Evolutionary conservation across 2,888 invertebrate species (phyloP).

Genomic region (Machimus rusticus): DNA sequence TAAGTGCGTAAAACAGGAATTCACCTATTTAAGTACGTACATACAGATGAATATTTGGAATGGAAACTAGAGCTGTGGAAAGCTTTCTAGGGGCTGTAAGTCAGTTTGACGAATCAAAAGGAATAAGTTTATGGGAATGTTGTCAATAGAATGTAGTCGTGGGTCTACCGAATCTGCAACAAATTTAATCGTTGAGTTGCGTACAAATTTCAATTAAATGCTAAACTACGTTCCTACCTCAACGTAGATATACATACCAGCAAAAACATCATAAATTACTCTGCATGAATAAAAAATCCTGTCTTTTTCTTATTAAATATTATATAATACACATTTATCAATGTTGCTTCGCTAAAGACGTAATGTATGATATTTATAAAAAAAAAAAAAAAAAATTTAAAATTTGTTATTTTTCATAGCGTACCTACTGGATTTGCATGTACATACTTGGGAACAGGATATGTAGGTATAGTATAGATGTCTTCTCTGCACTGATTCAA

Average conservation of each 20-base stretch:
- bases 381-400: too few species aligned
- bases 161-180: not conserved
- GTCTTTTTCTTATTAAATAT: not conserved
- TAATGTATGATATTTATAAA: too few species aligned
- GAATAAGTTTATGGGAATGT: not conserved
- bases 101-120: not conserved
- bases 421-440: not conserved
- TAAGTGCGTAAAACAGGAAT: too few species aligned
- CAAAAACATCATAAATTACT: not conserved
- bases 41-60: not conserved
- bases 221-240: not conserved
- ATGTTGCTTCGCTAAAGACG: not conserved
- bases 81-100: not conserved
- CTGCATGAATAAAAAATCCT: not conserved
- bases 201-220: not conserved
- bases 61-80: not conserved
- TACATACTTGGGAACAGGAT: not conserved
- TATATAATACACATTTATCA: not conserved
- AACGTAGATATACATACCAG: not conserved
- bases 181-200: not conserved
- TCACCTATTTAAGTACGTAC: not conserved
- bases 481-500: not conserved
- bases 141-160: not conserved
- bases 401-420: not conserved
- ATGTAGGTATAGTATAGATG: not conserved